Evolutionary conservation across 2,888 invertebrate species (phyloP).

Genomic region (Sarcophaga carnaria): DNA sequence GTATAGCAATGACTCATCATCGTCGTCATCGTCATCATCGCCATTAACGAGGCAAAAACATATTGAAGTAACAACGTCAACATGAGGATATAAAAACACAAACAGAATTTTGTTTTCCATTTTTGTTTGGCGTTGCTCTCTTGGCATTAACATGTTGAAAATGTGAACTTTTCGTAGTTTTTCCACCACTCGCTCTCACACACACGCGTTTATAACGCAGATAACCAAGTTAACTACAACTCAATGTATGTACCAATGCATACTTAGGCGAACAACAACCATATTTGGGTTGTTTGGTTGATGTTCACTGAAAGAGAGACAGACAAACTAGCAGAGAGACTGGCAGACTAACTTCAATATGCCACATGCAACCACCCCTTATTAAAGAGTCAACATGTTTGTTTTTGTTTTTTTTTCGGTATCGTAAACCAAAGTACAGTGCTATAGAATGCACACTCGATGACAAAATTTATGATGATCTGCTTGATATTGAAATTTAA

Average conservation of each 20-base stretch:
- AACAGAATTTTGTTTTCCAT: slow-evolving; percentile 7
- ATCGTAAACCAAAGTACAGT: not conserved
- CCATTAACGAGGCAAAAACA: too few relatives aligned
- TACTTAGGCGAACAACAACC: slow-evolving; percentile 32
- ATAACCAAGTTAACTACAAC: not conserved
- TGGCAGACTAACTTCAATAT: not conserved
- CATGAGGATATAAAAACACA: not conserved
- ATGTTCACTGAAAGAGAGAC: not conserved
- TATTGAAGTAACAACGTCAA: too few relatives aligned
- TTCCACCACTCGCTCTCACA: not conserved
- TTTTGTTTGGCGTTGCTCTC: slow-evolving; percentile 6
- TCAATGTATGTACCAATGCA: not conserved
- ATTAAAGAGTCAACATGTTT: slow-evolving; percentile 67
- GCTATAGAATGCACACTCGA: not conserved
- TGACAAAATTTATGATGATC: too few relatives aligned
- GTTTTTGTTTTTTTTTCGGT: not conserved
- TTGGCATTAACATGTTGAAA: not conserved
- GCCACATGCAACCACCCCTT: slow-evolving; percentile 55
- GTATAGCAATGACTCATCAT: too few relatives aligned
- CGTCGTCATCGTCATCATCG: too few relatives aligned
- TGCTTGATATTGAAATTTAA: too few relatives aligned
- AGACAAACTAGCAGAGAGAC: not conserved
- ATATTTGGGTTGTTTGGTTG: slow-evolving; percentile 8
- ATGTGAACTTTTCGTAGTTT: slow-evolving; percentile 22
- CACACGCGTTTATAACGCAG: not conserved